phyloP scores from a whole-genome alignment of 2,113 vertebrate genomes.

The Neolamprologus devosi region DNA sequence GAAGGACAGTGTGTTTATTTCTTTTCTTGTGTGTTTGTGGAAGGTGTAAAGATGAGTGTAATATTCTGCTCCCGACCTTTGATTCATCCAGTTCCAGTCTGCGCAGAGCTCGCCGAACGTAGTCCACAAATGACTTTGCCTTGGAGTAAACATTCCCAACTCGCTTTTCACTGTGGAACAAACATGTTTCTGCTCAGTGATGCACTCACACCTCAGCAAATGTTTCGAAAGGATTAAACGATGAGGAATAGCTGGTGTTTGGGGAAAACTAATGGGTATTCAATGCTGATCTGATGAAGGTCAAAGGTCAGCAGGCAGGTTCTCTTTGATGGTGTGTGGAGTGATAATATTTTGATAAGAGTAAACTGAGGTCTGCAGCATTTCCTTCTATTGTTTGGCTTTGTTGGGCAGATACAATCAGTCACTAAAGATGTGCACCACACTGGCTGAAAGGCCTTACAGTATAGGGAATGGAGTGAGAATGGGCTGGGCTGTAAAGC shows the following conservation, averaged over 20 bases:
- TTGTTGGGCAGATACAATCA: background rate
- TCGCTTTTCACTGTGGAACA: constrained; percentile 77
- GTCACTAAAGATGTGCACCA: background rate
- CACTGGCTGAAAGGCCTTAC: background rate
- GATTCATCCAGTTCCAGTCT: constrained; percentile 86
- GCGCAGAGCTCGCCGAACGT: constrained; percentile 80
- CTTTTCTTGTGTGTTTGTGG: background rate
- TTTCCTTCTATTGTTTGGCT: background rate
- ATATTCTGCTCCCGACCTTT: constrained; percentile 57
- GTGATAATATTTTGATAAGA: background rate
- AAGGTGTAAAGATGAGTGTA: background rate
- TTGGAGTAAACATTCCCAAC: constrained; percentile 92
- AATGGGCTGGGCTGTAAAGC: background rate
- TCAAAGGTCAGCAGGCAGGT: background rate
- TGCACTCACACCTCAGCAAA: background rate
- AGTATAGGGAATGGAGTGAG: background rate
- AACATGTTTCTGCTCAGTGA: background rate
- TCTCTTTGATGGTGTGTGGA: background rate
- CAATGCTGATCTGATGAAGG: background rate
- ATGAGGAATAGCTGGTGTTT: background rate
- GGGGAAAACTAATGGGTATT: background rate
- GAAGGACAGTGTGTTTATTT: background rate
- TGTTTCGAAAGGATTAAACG: background rate
- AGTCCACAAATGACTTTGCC: constrained; percentile 84
- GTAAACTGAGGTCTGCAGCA: background rate